Evolutionary conservation across 2,888 invertebrate genomes (phyloP).

Genomic region (Nomada hirtipes): DNA sequence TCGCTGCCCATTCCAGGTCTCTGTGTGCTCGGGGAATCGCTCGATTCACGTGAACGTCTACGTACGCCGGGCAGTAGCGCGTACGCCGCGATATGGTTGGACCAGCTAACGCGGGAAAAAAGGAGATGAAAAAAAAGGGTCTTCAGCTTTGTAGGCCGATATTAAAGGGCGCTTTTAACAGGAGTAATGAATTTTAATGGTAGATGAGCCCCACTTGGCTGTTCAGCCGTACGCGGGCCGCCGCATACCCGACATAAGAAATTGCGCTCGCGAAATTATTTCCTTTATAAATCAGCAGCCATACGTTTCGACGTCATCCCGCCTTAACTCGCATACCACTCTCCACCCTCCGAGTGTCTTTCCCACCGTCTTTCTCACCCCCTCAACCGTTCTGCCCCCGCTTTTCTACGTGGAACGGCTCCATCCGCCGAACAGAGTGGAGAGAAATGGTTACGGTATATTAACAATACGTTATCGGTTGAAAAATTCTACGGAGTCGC

Average conservation of each 20-base stretch:
- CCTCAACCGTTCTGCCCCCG: background rate
- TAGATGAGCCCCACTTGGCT: conserved; percentile 60
- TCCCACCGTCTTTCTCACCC: conserved; percentile 26
- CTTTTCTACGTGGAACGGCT: conserved; percentile 37
- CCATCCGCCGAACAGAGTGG: conserved; percentile 46
- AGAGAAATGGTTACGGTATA: conserved; percentile 69
- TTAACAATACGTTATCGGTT: conserved; percentile 68
- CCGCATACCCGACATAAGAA: conserved; percentile 73
- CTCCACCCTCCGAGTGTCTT: conserved; percentile 17
- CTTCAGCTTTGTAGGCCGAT: conserved; percentile 62
- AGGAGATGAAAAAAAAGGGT: conserved; percentile 32
- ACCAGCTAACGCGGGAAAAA: background rate
- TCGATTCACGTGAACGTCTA: background rate
- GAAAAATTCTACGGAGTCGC: conserved; percentile 56
- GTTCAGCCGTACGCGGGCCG: conserved; percentile 38
- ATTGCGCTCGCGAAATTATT: conserved; percentile 81
- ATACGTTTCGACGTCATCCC: conserved; percentile 77
- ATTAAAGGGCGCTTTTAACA: conserved; percentile 75
- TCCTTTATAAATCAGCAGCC: conserved; percentile 82
- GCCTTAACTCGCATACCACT: conserved; percentile 65
- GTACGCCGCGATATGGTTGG: conserved; percentile 6
- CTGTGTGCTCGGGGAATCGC: conserved; percentile 22
- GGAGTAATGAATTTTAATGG: conserved; percentile 77
- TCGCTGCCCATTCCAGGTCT: background rate
- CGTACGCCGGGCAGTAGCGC: background rate